Base-by-base conservation (phyloP, 1,140 invertebrate genomes). In the Capitella teleta region DNA sequence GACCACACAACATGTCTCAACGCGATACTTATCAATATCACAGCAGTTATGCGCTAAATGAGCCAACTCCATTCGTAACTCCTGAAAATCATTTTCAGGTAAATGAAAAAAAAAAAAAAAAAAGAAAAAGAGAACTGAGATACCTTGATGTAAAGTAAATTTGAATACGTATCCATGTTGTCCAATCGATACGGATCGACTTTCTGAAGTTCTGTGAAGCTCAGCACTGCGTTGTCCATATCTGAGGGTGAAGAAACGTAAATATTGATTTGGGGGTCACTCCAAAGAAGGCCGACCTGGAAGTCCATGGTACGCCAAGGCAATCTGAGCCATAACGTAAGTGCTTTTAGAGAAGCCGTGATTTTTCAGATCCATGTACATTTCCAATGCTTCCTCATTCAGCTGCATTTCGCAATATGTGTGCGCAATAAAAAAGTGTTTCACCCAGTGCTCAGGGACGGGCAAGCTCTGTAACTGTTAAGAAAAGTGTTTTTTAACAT, bases 1-100 rank as follows among this genome's bases (percentile, higher is more conserved):
- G 92, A 99, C 88, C 61, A 98, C 88, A 76, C 91, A 97, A 71
- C 94, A 98, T 1, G 94, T 98, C 76, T 98, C 93, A 12, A 93
- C 85, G 63, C 88, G 78, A 66, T 96, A 98, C 74, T 96, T 96
- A 69, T 98, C 93, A 55, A 95, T 91, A 64, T 87, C 82, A 28
- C 86, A 87, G 28, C 88, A 87, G 60, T 84, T 82, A 64, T 98
- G 91, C 5, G 95, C 94, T 51, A 99, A 76, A 71, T 88, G 79
- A 5, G 93, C 87, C 52, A 99, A 74, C 69, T 97, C 91, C 49
- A 86, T 85, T 61, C 87, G 82, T 73, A 91, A 81, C 68, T 94
- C 91, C 74, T 74, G 54, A 14, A 61, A 56, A 3, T n/a, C 21
- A 2, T 18, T 19, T 19, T 24, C 1, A 40, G 25, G 16, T 34